A percentile compares a stretch with the other conserved stretches of the same genome.
These are phyloP conservation scores for Dendrolimus houi DNA, from an alignment of 2,888 invertebrate genomes.

Conservation along the genomic window DNA sequence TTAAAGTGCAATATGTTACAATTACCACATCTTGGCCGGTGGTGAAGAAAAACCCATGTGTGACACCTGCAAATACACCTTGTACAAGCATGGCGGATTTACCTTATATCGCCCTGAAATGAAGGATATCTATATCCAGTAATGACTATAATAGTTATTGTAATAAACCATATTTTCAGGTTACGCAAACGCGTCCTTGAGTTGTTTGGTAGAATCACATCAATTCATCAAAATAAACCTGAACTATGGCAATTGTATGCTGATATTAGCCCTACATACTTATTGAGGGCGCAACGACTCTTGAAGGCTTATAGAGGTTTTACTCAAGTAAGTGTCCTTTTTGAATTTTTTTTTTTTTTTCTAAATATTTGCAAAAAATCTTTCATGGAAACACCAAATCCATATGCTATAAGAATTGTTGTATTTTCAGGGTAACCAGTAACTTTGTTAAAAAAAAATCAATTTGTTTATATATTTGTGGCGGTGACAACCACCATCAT, in stretches of 20 bases:
- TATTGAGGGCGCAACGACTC: conserved; percentile 81
- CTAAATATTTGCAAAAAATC: no score
- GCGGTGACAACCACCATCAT: no score
- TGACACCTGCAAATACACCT: no score
- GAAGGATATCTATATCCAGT: no score
- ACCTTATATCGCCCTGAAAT: no score
- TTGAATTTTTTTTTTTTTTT: no score
- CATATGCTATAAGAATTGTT: conserved; percentile 2
- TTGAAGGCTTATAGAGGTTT: conserved; percentile 86
- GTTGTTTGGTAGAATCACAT: conserved; percentile 84
- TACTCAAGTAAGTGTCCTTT: conserved; percentile 67
- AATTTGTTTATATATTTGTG: neutral
- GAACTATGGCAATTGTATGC: conserved; percentile 91
- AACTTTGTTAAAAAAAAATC: neutral
- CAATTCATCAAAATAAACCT: conserved; percentile 80
- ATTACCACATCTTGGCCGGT: no score
- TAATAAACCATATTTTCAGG: conserved; percentile 19
- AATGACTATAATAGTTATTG: no score
- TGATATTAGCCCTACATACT: conserved; percentile 77
- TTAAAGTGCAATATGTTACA: no score
- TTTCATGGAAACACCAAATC: no score
- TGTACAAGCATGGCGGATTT: no score
- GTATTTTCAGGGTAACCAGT: neutral
- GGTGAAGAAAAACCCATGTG: no score
- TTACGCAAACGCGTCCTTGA: conserved; percentile 77